phyloP scores from a whole-genome alignment of 2,797 vertebrate species.

The Hoplostethus mediterraneus region DNA sequence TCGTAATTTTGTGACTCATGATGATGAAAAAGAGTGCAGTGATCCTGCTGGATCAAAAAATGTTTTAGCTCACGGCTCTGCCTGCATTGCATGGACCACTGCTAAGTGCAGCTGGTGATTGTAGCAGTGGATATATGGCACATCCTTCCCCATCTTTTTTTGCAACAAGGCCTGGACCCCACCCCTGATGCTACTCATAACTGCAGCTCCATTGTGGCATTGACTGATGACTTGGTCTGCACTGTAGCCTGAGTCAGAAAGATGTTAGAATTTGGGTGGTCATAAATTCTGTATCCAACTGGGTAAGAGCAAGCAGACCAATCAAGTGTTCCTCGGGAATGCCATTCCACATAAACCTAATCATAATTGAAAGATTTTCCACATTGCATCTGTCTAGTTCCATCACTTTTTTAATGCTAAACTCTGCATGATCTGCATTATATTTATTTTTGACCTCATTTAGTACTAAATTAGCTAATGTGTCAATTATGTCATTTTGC shows the following conservation, averaged over 20 bases:
- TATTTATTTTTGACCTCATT: too few species aligned
- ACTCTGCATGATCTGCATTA: neutral
- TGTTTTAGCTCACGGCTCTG: slow-evolving; percentile 24
- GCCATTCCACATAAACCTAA: slow-evolving; percentile 27
- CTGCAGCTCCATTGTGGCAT: slow-evolving; percentile 39
- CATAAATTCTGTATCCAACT: slow-evolving; percentile 20
- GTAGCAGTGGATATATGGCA: slow-evolving; percentile 16
- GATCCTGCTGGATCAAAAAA: slow-evolving; percentile 36
- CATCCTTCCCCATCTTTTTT: slow-evolving; percentile 1
- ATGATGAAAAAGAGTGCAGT: slow-evolving; percentile 21
- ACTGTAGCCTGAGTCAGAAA: slow-evolving; percentile 34
- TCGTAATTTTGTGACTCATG: slow-evolving; percentile 23
- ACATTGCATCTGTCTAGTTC: slow-evolving; percentile 35
- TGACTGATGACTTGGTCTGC: slow-evolving; percentile 29
- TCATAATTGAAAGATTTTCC: slow-evolving; percentile 30
- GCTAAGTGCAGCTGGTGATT: slow-evolving; percentile 38
- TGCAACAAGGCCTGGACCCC: slow-evolving; percentile 23
- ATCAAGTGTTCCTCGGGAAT: slow-evolving; percentile 42
- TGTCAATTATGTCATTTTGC: too few species aligned
- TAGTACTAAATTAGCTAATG: too few species aligned
- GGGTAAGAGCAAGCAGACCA: slow-evolving; percentile 28
- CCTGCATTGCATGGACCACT: slow-evolving; percentile 37
- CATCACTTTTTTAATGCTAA: slow-evolving; percentile 39
- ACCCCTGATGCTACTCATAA: slow-evolving; percentile 25
- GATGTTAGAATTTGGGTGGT: neutral